Percentiles rank a stretch among this genome's conserved stretches.
Evolutionary conservation across 37 sponge, comb jelly and placozoan species (phyloP).

Genomic region (Amphimedon queenslandica): DNA sequence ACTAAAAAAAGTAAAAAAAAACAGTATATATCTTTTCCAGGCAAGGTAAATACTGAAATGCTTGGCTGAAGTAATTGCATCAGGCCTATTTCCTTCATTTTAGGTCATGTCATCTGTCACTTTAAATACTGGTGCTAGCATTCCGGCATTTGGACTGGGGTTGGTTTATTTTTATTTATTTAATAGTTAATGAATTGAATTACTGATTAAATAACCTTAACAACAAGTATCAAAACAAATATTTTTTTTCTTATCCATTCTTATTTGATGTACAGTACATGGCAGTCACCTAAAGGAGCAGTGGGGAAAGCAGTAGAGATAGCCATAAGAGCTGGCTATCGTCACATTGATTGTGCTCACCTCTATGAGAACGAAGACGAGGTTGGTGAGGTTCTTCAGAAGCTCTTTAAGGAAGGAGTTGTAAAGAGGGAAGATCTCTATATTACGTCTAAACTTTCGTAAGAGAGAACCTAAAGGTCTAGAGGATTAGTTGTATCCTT

Average conservation of each 20-base stretch:
- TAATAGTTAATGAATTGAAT: neutral
- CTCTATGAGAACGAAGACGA: conserved; percentile 73
- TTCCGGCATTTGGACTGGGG: conserved; percentile 20
- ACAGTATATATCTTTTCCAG: too few species aligned
- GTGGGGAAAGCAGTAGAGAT: conserved; percentile 64
- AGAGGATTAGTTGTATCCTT: neutral
- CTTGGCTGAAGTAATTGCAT: too few species aligned
- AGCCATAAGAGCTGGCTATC: conserved; percentile 64
- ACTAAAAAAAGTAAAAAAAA: too few species aligned
- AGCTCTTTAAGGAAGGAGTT: conserved; percentile 64
- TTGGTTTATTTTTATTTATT: neutral
- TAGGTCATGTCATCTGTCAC: neutral
- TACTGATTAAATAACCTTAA: neutral
- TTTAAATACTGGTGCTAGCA: conserved; percentile 13
- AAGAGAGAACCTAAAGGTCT: neutral
- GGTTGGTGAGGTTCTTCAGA: conserved; percentile 72
- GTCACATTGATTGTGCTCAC: conserved; percentile 78
- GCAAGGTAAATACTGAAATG: too few species aligned
- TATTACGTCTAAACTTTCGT: conserved; percentile 78
- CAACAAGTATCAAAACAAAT: neutral
- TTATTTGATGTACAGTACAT: conserved; percentile 27
- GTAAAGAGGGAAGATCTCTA: conserved; percentile 72
- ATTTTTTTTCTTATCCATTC: neutral
- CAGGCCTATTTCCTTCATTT: too few species aligned
- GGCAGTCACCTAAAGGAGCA: conserved; percentile 43